These are phyloP conservation scores for Struthio camelus DNA, from an alignment of 2,113 vertebrate species.

Conservation along the genomic window DNA sequence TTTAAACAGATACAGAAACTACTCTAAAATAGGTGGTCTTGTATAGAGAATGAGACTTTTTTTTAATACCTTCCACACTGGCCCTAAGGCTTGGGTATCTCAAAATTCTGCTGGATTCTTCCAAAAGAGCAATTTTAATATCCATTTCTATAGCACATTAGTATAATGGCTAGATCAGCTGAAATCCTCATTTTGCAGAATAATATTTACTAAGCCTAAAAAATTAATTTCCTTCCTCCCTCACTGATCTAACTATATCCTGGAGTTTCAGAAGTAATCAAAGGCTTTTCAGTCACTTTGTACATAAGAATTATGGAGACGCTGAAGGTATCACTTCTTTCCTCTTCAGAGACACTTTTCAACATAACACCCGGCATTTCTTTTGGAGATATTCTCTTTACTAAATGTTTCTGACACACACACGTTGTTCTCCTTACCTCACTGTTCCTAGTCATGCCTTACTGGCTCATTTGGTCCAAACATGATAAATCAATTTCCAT, in stretches of 20 bases:
- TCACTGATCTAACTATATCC: neutral
- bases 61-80: neutral
- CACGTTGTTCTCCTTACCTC: constrained; percentile 12
- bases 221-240: neutral
- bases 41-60: neutral
- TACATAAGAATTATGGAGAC: neutral
- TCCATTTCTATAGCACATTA: neutral
- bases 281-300: constrained; percentile 18
- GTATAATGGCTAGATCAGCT: neutral
- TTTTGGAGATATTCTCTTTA: neutral
- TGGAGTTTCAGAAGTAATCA: neutral
- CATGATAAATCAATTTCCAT: constrained; percentile 73
- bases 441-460: constrained; percentile 39
- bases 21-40: neutral
- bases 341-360: neutral
- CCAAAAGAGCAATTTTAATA: neutral
- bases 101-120: neutral
- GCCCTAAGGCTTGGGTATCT: neutral
- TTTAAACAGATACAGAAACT: neutral
- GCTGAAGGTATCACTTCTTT: neutral
- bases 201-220: constrained; percentile 40
- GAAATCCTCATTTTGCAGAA: constrained; percentile 10
- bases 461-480: constrained; percentile 66
- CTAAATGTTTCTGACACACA: neutral
- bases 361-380: neutral